Conservation (phyloP, 1,140 invertebrate species). For the Zophobas morio region DNA sequence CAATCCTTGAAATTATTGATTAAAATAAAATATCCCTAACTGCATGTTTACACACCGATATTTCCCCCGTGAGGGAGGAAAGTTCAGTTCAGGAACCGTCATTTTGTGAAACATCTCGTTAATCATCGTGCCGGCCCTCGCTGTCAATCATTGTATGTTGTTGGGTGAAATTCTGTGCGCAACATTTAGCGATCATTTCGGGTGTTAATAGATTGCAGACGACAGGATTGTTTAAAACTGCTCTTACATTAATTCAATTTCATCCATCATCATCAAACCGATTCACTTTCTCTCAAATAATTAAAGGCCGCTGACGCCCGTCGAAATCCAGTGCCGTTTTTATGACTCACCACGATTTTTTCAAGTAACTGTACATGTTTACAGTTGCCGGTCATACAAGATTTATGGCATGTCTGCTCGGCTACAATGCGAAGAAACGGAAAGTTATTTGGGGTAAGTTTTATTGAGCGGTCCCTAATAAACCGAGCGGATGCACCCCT, state of each 20-base stretch:
- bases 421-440: constrained; percentile 17
- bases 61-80: constrained; percentile 54
- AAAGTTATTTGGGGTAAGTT: constrained; percentile 10
- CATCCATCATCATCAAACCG: neutral
- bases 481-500: neutral
- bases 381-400: neutral
- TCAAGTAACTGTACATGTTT: constrained; percentile 12
- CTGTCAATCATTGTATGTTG: constrained; percentile 65
- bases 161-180: constrained; percentile 55
- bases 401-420: constrained; percentile 18
- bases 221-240: constrained; percentile 43
- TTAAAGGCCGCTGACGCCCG: neutral
- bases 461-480: neutral
- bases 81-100: constrained; percentile 64
- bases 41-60: constrained; percentile 45
- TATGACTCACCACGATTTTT: constrained; percentile 13
- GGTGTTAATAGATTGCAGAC: constrained; percentile 57
- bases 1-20: constrained; percentile 22
- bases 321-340: neutral
- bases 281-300: neutral
- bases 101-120: constrained; percentile 66
- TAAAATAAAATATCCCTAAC: constrained; percentile 26
- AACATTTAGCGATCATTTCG: constrained; percentile 58
- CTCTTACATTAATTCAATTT: neutral
- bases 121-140: constrained; percentile 64